Base-by-base conservation (phyloP, 1,140 invertebrate genomes). In the Diabrotica undecimpunctata region DNA sequence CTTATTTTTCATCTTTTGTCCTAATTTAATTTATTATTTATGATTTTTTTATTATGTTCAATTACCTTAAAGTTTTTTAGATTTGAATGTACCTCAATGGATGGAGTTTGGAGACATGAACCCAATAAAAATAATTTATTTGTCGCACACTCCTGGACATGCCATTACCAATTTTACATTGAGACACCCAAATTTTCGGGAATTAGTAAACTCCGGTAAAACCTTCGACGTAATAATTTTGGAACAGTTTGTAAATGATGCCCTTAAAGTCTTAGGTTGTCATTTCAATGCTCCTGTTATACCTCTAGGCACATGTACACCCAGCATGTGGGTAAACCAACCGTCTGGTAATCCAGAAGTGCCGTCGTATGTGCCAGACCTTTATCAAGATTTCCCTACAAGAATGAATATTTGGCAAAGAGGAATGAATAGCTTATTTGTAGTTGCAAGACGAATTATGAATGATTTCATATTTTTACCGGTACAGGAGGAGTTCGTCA, bases 381-480 rank as follows among this genome's bases (percentile, higher is more conserved):
- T 75, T 4, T 78, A 75, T 7, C 55, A 73, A 0, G 53, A 60
- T 0, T 69, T 72, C 8, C 65, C 73, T 0, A 73, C 75, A 61
- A 66, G 70, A 5, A 84, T 83, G 81, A 77, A 62, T 25, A 82
- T 80, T 54, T 62, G 8, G 38, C 74, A 84, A 61, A 74, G 83
- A 35, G 14, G 80, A 5, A 39, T 62, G 5, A 83, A 83, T 62
- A 64, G 76, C 0, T 35, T 70, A n/a, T 38, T 35, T 0, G 60
- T 65, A 69, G 36, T 67, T 46, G 6, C 68, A 52, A 12, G 59
- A 6, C 10, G 12, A 39, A 6, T 64, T 5, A 36, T 41, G 9
- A 35, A 60, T 11, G 38, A 66, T 39, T 62, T 81, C 71, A 71
- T 51, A 6, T 65, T 73, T 3, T 64, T 77, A 3, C 74, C 77